Evolutionary conservation across 1,140 invertebrate species (phyloP), one percentile per base, ranked within the genome.

Genomic region (Neuroterus valhalla): DNA sequence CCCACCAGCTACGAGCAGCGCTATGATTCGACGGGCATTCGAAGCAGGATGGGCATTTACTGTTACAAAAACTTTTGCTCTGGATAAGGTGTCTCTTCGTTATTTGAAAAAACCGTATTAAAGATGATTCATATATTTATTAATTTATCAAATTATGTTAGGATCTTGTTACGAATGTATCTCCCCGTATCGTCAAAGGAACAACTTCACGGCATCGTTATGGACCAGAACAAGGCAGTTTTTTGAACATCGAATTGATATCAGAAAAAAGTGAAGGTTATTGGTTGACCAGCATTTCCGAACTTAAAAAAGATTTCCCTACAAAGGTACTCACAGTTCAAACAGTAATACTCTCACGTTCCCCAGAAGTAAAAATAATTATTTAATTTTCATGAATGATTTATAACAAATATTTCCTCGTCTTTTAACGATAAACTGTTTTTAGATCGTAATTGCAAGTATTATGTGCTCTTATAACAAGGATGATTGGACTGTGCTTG

Each of bases 201-300:
- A 95, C 94, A 4, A 99, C 98, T 0, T 97, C 97, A 3, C 95
- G 98, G 17, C 94, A 98, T 77, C 91, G 93, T 81, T 99, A 94
- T 88, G 98, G 98, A 0, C 98, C 98, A 0, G 96, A 96, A 66
- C 98, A 99, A 91, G 94, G 96, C 3, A 94, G 97, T 5, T 99
- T 99, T 89, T 90, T 99, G 0, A 99, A 99, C 86, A 99, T 99
- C 78, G 98, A 99, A 90, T 90, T 99, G 2, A 99, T 99, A 86
- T 99, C 98, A 12, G 98, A 99, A 90, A 99, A 99, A 89, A 95
- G 95, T 11, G 94, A 93, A 50, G 95, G 93, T 1, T 99, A 99
- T 87, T 99, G 98, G 98, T 94, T 96, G 70, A 89, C 93, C 71
- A 96, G 96, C 81, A 94, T 99, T 42, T 92, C 84, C 3, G 98